Evolutionary conservation across 2,888 invertebrate species (phyloP), one percentile per base, ranked within the genome.

Genomic region (Drosophila melanosoma): DNA sequence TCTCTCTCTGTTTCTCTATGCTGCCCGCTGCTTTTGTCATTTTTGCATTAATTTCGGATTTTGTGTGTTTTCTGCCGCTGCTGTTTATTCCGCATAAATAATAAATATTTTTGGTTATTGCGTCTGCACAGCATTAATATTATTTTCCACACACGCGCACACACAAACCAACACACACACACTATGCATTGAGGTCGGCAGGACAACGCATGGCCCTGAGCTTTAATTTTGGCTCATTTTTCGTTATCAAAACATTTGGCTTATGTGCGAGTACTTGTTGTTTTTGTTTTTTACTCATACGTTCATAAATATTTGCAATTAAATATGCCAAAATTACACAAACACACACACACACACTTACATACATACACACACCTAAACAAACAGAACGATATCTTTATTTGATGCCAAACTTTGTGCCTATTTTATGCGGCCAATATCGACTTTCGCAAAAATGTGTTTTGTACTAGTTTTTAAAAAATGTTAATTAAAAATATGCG

Each of bases 21-120:
- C 74, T 60, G 58, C 33, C 60, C 51, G 76, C 79, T 88, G 90
- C 83, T 86, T 86, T 83, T 87, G 87, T 90, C 90, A 88, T 88
- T 87, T 90, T 87, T 87, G 87, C 87, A 87, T 87, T 87, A 87
- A 87, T 87, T 90, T 87, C 87, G 87, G 87, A 86, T 86, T 86
- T 86, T 75, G 78, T 72, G 62, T 68, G 53, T 76, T 69, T 81
- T 76, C 74, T 79, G 73, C 76, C 74, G 76, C 82, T 87, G 82
- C 81, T 87, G 90, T 87, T 90, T 87, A 87, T 87, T 88, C 83
- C 87, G 89, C 87, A 87, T 87, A 87, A 87, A 87, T 87, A 87
- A 90, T 87, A 87, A 83, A 86, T 89, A 90, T 86, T 87, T 87
- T 87, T 81, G 87, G 87, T 81, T 90, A 87, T 89, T 90, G 83